These are phyloP conservation scores for Carassius carassius DNA, from an alignment of 2,113 vertebrate genomes.

Conservation along the genomic window DNA sequence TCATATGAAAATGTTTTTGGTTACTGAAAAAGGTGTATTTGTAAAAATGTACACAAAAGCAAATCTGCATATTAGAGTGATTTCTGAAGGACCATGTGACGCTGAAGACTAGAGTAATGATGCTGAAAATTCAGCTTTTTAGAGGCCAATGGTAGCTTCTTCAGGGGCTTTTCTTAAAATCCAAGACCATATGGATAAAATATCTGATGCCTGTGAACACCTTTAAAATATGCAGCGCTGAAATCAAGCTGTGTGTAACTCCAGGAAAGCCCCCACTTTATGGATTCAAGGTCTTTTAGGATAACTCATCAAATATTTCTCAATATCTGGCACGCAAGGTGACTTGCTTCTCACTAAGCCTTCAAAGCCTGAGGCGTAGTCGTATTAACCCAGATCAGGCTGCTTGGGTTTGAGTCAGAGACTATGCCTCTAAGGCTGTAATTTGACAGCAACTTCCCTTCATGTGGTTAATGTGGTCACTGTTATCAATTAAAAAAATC, in stretches of 20 bases:
- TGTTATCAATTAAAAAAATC: conserved; percentile 76
- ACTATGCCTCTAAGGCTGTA: conserved; percentile 64
- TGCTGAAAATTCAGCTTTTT: background rate
- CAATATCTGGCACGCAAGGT: conserved; percentile 38
- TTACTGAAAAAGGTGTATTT: too few species aligned
- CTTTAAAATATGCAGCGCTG: conserved; percentile 12
- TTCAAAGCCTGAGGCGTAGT: conserved; percentile 53
- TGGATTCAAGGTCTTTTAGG: conserved; percentile 11
- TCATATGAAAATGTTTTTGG: too few species aligned
- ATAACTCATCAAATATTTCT: conserved; percentile 26
- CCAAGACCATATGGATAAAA: conserved; percentile 3
- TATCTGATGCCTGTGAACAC: background rate
- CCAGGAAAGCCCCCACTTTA: conserved; percentile 20
- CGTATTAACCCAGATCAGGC: conserved; percentile 57
- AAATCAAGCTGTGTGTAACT: background rate
- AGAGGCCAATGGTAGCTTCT: background rate
- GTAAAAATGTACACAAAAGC: too few species aligned
- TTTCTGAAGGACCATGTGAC: background rate
- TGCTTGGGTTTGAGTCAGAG: conserved; percentile 63
- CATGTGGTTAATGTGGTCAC: conserved; percentile 74
- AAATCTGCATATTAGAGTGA: background rate
- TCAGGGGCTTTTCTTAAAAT: background rate
- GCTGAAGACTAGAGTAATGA: background rate
- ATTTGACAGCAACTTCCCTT: conserved; percentile 70
- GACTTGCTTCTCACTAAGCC: conserved; percentile 51